Evolutionary conservation across 2,113 vertebrate species (phyloP).

Genomic region (Toxostoma redivivum): DNA sequence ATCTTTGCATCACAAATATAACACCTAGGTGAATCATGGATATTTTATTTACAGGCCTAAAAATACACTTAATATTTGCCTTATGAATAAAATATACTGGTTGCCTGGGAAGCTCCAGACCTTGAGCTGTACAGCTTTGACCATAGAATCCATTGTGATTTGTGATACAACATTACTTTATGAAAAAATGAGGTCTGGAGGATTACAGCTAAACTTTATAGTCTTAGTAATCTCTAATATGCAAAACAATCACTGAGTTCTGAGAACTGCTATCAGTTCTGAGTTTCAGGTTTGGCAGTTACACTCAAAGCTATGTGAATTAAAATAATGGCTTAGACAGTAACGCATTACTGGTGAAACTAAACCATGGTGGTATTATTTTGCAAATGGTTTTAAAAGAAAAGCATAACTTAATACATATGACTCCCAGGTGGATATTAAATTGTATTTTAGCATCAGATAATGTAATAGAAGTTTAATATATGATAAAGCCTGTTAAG

Average conservation of each 20-base stretch:
- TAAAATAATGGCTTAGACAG: background rate
- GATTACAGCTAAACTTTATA: background rate
- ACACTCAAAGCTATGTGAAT: background rate
- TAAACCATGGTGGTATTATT: background rate
- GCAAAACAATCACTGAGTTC: background rate
- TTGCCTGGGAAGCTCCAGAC: background rate
- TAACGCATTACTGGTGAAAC: background rate
- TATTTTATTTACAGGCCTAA: constrained; percentile 18
- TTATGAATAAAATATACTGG: background rate
- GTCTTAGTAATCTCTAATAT: background rate
- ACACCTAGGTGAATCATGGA: background rate
- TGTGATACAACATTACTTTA: background rate
- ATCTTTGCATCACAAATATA: background rate
- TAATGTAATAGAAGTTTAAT: background rate
- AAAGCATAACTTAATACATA: background rate
- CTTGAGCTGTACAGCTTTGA: background rate
- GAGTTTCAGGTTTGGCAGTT: background rate
- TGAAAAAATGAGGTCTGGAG: background rate
- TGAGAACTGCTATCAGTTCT: background rate
- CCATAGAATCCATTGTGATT: background rate
- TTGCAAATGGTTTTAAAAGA: background rate
- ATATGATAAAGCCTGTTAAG: background rate
- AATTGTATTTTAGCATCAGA: background rate
- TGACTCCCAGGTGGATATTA: background rate
- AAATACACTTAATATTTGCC: background rate